phyloP scores from a whole-genome alignment of 2,888 invertebrate species.

The Chrysopilus asiliformis region DNA sequence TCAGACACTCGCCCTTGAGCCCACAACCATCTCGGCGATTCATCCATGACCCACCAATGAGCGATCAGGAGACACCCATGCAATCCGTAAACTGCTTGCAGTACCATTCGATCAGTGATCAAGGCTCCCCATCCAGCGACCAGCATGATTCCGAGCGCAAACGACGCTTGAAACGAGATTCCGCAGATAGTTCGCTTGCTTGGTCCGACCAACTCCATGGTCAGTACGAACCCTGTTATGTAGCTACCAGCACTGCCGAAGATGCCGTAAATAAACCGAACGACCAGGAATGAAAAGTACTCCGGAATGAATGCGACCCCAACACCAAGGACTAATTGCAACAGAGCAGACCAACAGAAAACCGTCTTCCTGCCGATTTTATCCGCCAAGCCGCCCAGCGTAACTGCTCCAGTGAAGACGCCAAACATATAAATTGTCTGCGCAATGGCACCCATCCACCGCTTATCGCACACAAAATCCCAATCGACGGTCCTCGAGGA shows the following conservation, averaged over 20 bases:
- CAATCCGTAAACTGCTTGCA: slow-evolving; percentile 68
- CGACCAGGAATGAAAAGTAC: slow-evolving; percentile 54
- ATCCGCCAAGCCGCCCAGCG: slow-evolving; percentile 65
- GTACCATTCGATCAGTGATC: slow-evolving; percentile 53
- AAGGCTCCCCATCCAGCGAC: slow-evolving; percentile 73
- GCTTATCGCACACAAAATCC: slow-evolving; percentile 62
- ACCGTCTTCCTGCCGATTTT: slow-evolving; percentile 66
- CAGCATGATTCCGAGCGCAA: slow-evolving; percentile 67
- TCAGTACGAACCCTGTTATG: slow-evolving; percentile 41
- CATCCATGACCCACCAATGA: slow-evolving; percentile 82
- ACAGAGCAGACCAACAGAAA: slow-evolving; percentile 60
- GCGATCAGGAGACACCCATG: slow-evolving; percentile 59
- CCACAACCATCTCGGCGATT: slow-evolving; percentile 83
- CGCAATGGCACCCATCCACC: slow-evolving; percentile 71
- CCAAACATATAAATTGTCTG: slow-evolving; percentile 74
- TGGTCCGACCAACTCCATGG: slow-evolving; percentile 75
- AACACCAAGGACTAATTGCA: slow-evolving; percentile 55
- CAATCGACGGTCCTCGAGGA: slow-evolving; percentile 69
- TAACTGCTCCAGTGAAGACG: slow-evolving; percentile 64
- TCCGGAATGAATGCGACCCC: slow-evolving; percentile 67
- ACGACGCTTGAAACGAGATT: slow-evolving; percentile 62
- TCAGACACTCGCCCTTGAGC: slow-evolving; percentile 61
- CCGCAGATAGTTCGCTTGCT: slow-evolving; percentile 69
- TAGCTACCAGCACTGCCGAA: slow-evolving; percentile 66
- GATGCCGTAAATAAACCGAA: slow-evolving; percentile 60